Evolutionary conservation across 2,888 invertebrate genomes (phyloP), one percentile per base, ranked within the genome.

Genomic region (Drosophila neonasuta): DNA sequence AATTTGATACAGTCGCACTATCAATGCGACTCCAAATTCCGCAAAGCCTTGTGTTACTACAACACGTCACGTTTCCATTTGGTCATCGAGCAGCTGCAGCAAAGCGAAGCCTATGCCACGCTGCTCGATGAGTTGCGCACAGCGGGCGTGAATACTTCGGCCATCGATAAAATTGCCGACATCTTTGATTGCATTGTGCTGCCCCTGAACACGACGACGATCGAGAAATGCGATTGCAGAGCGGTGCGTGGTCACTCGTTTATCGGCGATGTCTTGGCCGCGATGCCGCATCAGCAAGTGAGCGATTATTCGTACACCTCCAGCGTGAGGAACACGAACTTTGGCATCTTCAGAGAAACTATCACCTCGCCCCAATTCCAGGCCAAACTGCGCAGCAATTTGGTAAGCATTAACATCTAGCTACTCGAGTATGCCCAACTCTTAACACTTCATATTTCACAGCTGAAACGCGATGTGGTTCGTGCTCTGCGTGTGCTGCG

Each of bases 41-140:
- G 77, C 10, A 66, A 64, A 9, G 86, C 86, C 5, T 29, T 88
- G 65, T 46, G 52, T 10, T 88, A 74, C 51, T 76, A 76, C n/a
- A 60, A 78, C 1, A 78, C 81, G 1, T 5, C 69, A 0, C 57
- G 61, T 0, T 86, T 83, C 51, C 39, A 55, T 0, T 3, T 46
- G 45, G 67, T 71, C 0, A 63, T 72, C 11, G 29, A 67, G 10
- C 60, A 78, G 45, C 62, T 86, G 54, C 77, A 79, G 34, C 17
- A 65, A n/a, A 86, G 79, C 46, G 51, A 46, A 0, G 71, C 60
- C 8, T 88, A 67, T 32, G 7, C 46, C 2, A 29, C 15, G 2
- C 13, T 87, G 13, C 17, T 86, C 5, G 2, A 15, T 1, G 64
- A 68, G 9, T 48, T 86, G 17, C 55, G 45, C 4, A 2, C 11